Evolutionary conservation across 2,888 invertebrate species (phyloP).

Genomic region (Parthenolecanium corni): DNA sequence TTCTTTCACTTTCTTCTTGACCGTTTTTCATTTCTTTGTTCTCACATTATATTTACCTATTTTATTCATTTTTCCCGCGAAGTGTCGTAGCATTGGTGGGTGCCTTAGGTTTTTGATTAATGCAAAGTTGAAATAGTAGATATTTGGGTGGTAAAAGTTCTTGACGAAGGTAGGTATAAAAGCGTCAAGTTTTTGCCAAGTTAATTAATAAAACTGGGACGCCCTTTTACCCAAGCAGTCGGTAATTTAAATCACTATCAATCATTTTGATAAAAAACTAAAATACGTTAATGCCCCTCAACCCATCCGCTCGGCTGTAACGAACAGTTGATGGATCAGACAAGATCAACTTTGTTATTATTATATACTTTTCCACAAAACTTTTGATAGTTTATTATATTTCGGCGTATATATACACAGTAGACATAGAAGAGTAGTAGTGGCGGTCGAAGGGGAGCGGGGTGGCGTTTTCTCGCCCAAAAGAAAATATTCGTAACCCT

Average conservation of each 20-base stretch:
- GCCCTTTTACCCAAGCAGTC: slow-evolving; percentile 17
- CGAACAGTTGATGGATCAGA: slow-evolving; percentile 26
- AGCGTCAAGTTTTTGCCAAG: slow-evolving; percentile 26
- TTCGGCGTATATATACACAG: not conserved
- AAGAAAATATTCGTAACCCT: slow-evolving; percentile 21
- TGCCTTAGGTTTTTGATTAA: slow-evolving; percentile 19
- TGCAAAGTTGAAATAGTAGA: slow-evolving; percentile 22
- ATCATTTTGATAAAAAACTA: slow-evolving; percentile 26
- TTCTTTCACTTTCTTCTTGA: not conserved
- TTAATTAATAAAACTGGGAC: slow-evolving; percentile 23
- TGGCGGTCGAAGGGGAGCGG: no score
- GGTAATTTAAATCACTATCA: slow-evolving; percentile 27
- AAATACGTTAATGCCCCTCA: slow-evolving; percentile 22
- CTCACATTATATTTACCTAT: not conserved
- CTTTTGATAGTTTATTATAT: slow-evolving; percentile 24
- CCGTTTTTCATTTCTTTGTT: not conserved
- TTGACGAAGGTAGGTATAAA: slow-evolving; percentile 26
- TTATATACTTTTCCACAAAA: slow-evolving; percentile 23
- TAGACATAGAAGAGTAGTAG: no score
- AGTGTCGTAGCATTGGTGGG: not conserved
- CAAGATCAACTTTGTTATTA: slow-evolving; percentile 26
- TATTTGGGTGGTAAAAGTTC: slow-evolving; percentile 23
- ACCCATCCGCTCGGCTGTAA: slow-evolving; percentile 24
- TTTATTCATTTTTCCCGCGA: not conserved
- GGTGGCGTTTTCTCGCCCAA: slow-evolving; percentile 3